phyloP scores from a whole-genome alignment of 2,113 vertebrate genomes.

The Albula glossodonta region DNA sequence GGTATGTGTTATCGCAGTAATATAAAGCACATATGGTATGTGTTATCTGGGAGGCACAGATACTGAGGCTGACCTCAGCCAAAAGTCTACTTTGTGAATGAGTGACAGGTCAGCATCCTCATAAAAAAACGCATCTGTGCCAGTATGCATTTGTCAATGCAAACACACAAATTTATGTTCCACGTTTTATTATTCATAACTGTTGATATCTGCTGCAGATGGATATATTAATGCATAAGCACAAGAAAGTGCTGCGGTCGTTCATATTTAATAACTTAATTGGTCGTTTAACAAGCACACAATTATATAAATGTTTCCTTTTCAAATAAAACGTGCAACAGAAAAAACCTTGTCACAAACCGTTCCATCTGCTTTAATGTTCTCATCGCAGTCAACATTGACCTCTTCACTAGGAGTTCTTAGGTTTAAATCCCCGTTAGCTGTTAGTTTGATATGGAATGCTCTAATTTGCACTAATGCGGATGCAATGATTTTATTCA shows the following conservation, averaged over 20 bases:
- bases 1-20: no score
- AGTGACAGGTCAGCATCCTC: neutral
- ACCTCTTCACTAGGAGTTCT: neutral
- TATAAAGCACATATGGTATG: no score
- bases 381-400: neutral
- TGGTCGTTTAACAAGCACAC: no score
- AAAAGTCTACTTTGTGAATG: neutral
- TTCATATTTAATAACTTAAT: slow-evolving; percentile 39
- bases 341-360: neutral
- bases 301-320: no score
- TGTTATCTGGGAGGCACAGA: no score
- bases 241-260: neutral
- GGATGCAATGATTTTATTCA: no score
- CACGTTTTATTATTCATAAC: slow-evolving; percentile 1
- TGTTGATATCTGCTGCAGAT: slow-evolving; percentile 13
- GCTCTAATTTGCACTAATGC: neutral
- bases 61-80: no score
- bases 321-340: no score
- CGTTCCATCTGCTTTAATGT: neutral
- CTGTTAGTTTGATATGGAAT: neutral
- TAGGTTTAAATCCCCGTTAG: neutral
- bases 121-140: neutral
- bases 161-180: neutral
- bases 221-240: slow-evolving; percentile 20
- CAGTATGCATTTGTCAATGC: neutral